Evolutionary conservation across 2,113 vertebrate genomes (phyloP), one percentile per base, ranked within the genome.

Genomic region (Caranx ignobilis): DNA sequence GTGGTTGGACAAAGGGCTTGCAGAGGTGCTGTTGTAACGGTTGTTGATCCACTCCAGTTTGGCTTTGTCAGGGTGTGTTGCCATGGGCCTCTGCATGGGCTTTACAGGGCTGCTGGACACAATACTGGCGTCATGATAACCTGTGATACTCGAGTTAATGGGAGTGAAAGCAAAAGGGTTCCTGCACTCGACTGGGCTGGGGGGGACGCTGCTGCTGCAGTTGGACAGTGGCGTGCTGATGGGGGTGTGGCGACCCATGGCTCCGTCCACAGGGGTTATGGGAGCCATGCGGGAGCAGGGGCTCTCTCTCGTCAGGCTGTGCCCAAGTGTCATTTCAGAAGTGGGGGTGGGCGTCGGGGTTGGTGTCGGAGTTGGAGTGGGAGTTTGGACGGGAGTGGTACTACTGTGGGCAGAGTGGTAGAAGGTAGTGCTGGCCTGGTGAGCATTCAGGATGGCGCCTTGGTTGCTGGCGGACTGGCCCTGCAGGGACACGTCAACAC

Each of bases 1-100:
- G 0, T 97, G 97, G 91, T 93, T 96, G 11, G 97, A 94, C 94
- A 68, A 95, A 86, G 65, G 97, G 65, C 86, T 95, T 26, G 91
- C 93, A n/a, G 96, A 94, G 6, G 91, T 94, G 0, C 93, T 91
- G 86, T 93, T 96, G 74, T 99, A 99, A 79, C 97, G 97, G 0
- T 97, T 98, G 88, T 97, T 99, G 96, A 99, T 99, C 98, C 98
- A 99, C 77, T 99, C 98, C 0, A 99, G 95, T 82, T 98, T 99
- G 87, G 97, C 97, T 92, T 99, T 99, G 93, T 99, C 97, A 0
- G 98, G 98, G 82, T 99, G 98, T 1, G 98, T 99, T 47, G 98
- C 98, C 96, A 96, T 99, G 6, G 98, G 98, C 86, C 98, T 95
- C 87, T 99, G 98, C 98, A 99, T 99, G 1, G 98, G 98, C 89